A percentile compares a stretch with the other conserved stretches of the same genome.
These are phyloP conservation scores for Papilio xuthus DNA, from an alignment of 1,140 invertebrate genomes.

Conservation along the genomic window DNA sequence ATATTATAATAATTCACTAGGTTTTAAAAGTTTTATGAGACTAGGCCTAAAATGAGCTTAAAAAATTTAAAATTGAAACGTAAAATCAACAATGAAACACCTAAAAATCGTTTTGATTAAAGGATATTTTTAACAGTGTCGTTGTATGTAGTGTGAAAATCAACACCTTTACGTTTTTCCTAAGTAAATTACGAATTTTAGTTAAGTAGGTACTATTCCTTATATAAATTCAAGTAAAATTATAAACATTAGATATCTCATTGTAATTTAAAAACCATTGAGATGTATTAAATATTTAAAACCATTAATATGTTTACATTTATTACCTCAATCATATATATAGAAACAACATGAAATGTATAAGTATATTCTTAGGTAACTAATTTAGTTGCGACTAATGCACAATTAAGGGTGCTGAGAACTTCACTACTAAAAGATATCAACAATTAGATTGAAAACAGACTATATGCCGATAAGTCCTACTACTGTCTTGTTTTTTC, in stretches of 20 bases:
- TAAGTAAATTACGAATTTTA: not conserved
- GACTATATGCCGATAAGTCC: too few species aligned
- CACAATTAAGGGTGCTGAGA: too few species aligned
- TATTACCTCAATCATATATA: too few species aligned
- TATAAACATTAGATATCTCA: not conserved
- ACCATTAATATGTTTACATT: too few species aligned
- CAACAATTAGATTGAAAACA: too few species aligned
- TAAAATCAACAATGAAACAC: not conserved
- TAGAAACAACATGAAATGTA: too few species aligned
- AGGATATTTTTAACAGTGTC: not conserved
- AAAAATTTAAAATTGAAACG: not conserved
- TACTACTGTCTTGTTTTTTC: too few species aligned
- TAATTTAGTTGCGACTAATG: too few species aligned
- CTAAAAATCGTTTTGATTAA: not conserved
- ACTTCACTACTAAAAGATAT: too few species aligned
- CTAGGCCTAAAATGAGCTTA: not conserved
- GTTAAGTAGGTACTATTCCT: not conserved
- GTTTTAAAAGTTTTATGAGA: not conserved
- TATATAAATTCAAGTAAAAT: not conserved
- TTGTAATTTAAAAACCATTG: not conserved
- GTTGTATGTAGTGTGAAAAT: not conserved
- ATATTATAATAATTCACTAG: not conserved
- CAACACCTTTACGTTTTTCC: not conserved
- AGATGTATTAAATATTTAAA: too few species aligned
- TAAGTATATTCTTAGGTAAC: too few species aligned